These are phyloP conservation scores for Hylyphantes graminicola DNA, from an alignment of 1,140 invertebrate species.

Conservation along the genomic window DNA sequence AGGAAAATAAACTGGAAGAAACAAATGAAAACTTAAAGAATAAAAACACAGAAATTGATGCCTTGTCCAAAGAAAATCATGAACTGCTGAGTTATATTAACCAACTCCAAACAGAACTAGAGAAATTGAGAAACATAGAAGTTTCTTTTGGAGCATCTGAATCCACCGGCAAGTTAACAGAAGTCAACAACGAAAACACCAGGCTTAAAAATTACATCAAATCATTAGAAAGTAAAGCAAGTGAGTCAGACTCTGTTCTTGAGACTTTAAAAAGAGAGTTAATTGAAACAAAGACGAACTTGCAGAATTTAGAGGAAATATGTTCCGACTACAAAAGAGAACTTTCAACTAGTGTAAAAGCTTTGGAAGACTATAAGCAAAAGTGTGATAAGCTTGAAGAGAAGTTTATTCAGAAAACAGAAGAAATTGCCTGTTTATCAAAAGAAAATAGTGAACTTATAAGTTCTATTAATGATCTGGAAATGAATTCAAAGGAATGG, in stretches of 20 bases:
- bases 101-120: constrained; percentile 1
- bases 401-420: background rate
- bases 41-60: background rate
- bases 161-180: background rate
- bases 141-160: background rate
- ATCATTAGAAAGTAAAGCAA: background rate
- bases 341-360: background rate
- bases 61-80: constrained; percentile 27
- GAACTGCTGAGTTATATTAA: background rate
- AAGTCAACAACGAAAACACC: background rate
- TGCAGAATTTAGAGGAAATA: background rate
- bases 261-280: constrained; percentile 5
- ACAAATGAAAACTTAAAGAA: background rate
- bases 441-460: background rate
- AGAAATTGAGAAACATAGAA: background rate
- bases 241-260: background rate
- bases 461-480: background rate
- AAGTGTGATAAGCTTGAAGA: too few relatives aligned
- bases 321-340: constrained; percentile 8
- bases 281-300: background rate
- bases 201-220: background rate
- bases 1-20: constrained; percentile 14
- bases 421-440: background rate
- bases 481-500: background rate
- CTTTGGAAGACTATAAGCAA: too few relatives aligned